Base-by-base conservation (phyloP, 2,113 vertebrate genomes). In the Passer montanus region DNA sequence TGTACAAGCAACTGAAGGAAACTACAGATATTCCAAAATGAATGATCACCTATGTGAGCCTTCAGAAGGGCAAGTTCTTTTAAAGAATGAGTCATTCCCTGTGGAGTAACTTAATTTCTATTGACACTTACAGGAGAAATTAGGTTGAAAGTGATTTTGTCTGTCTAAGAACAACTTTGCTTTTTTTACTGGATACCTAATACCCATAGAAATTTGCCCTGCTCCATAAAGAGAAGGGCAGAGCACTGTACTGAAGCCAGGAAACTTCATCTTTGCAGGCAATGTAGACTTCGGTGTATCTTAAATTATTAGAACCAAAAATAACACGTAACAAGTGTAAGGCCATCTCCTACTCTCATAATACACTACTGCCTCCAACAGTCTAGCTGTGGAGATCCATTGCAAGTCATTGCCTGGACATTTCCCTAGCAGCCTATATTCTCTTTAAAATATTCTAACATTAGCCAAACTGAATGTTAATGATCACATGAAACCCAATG, bases 331-430 rank as follows among this genome's bases (percentile, higher is more conserved):
- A 69, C 69, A 95, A 94, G 83, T 64, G 33, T 49, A 87, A 86
- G 77, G 63, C 76, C 80, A 89, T 89, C 85, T 78, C 63, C 69
- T 35, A 78, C 27, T 96, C 95, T 95, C 23, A 84, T 93, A 95
- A 96, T 94, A 77, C 95, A 79, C 95, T 96, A 87, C 93, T 97
- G 96, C 96, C 96, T 97, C 96, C 95, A 96, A 87, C 95, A 96
- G 96, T 94, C 86, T 4, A 84, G 58, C 92, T 82, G 89, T 60
- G 60, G 49, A 89, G 88, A 92, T 84, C 95, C 76, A 79, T 95
- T 92, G 87, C 28, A 75, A 35, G 44, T 64, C 79, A 84, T 15
- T 33, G 49, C 64, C 84, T 66, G 66, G 88, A 70, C 86, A 78
- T 27, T 39, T 33, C 81, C 74, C 66, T 73, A 66, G 53, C 46